A percentile compares a stretch with the other conserved stretches of the same genome.
Conservation (phyloP, 2,888 invertebrate species). For the Drepanosiphum platanoidis region DNA sequence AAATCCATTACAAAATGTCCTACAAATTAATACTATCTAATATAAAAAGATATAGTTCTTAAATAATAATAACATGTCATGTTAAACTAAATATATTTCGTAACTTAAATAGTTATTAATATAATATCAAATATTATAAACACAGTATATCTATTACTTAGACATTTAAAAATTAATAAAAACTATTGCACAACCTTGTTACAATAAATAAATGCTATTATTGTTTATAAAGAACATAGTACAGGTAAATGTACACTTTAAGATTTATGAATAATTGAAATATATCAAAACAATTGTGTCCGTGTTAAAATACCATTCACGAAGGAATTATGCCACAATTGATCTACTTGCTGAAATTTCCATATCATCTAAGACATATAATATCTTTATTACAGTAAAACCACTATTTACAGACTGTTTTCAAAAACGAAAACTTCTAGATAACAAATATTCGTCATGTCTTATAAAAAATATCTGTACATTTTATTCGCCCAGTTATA, state of each 20-base stretch:
- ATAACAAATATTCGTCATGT: not conserved
- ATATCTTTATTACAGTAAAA: not conserved
- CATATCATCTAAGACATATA: not conserved
- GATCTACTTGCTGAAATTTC: not conserved
- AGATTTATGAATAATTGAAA: not conserved
- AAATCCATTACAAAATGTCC: not conserved
- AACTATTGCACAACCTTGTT: conserved; percentile 52
- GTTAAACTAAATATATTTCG: conserved; percentile 6
- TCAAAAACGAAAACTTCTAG: not conserved
- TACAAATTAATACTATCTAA: conserved; percentile 8
- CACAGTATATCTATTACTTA: conserved; percentile 11
- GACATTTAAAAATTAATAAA: conserved; percentile 12
- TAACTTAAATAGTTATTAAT: conserved; percentile 27
- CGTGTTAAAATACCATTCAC: not conserved
- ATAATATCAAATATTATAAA: too few species aligned
- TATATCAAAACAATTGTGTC: not conserved
- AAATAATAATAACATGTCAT: conserved; percentile 34
- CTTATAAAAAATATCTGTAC: too few species aligned
- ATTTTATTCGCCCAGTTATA: too few species aligned
- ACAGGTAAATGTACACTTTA: too few species aligned
- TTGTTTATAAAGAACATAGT: conserved; percentile 8
- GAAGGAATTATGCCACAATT: not conserved
- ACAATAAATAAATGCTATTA: conserved; percentile 26
- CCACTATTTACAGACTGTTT: not conserved
- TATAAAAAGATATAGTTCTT: conserved; percentile 41